These are phyloP conservation scores for Karalla daura DNA, from an alignment of 2,797 vertebrate genomes.

Conservation along the genomic window DNA sequence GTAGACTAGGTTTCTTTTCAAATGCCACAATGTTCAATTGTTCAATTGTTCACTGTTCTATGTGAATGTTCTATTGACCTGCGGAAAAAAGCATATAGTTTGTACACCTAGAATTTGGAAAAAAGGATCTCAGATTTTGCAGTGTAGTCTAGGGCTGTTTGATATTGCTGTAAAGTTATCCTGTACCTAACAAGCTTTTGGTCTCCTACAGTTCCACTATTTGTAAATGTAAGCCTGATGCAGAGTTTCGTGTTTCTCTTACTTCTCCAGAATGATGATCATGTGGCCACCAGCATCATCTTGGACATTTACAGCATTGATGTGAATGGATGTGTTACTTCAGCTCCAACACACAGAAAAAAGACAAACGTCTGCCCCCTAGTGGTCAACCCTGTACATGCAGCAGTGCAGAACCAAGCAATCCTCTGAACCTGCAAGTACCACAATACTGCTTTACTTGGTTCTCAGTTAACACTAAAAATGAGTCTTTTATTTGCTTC, in stretches of 20 bases:
- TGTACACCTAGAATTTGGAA: too few species aligned
- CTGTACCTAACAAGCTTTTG: constrained; percentile 4
- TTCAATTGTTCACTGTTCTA: too few species aligned
- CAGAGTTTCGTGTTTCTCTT: too few species aligned
- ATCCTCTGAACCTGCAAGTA: not conserved
- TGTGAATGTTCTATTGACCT: too few species aligned
- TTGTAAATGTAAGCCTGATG: not conserved
- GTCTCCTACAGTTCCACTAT: not conserved
- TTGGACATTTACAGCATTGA: not conserved
- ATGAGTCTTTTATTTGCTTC: constrained; percentile 46
- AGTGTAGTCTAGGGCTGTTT: too few species aligned
- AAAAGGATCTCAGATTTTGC: too few species aligned
- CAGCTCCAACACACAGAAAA: constrained; percentile 9
- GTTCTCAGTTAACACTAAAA: constrained; percentile 29
- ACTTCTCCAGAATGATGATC: too few species aligned
- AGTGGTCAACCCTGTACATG: constrained; percentile 19
- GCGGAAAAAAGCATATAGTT: too few species aligned
- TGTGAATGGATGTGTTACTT: not conserved
- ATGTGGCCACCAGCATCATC: constrained; percentile 9
- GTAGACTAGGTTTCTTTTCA: too few species aligned
- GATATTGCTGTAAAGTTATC: too few species aligned
- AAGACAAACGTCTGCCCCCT: constrained; percentile 33
- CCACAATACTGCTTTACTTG: not conserved
- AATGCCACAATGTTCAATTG: too few species aligned
- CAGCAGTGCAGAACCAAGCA: not conserved